These are phyloP conservation scores for Plebejus anna DNA, from an alignment of 2,888 invertebrate species.

Conservation along the genomic window DNA sequence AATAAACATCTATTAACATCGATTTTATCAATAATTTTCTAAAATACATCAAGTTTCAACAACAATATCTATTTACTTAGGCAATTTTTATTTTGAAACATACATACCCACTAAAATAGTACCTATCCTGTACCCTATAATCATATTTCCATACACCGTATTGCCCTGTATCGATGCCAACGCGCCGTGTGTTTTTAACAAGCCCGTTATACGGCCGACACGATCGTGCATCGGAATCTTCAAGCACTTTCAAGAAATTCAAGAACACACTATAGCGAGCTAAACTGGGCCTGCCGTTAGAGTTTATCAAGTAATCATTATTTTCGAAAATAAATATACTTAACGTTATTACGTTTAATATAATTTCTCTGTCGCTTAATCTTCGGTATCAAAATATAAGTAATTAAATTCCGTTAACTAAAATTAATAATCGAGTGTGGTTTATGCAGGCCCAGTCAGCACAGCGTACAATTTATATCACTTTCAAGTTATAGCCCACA, in stretches of 20 bases:
- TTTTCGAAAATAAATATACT: not conserved
- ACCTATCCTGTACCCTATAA: slow-evolving; percentile 28
- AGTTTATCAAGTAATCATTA: not conserved
- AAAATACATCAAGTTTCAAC: slow-evolving; percentile 77
- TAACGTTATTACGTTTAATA: not conserved
- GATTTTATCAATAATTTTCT: slow-evolving; percentile 77
- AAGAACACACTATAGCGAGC: not conserved
- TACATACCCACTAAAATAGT: slow-evolving; percentile 46
- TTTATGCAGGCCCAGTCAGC: slow-evolving; percentile 4
- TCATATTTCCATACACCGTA: slow-evolving; percentile 44
- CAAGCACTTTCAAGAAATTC: slow-evolving; percentile 8
- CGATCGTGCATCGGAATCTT: slow-evolving; percentile 25
- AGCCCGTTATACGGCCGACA: slow-evolving; percentile 20
- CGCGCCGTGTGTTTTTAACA: slow-evolving; percentile 12
- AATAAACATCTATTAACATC: slow-evolving; percentile 80
- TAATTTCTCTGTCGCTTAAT: not conserved
- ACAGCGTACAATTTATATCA: not conserved
- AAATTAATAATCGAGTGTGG: not conserved
- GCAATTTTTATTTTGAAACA: slow-evolving; percentile 57
- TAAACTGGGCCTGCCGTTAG: not conserved
- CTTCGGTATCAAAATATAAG: not conserved
- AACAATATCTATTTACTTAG: slow-evolving; percentile 73
- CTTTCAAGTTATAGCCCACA: slow-evolving; percentile 3
- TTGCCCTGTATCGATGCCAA: slow-evolving; percentile 50
- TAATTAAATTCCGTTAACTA: not conserved